A percentile compares a stretch with the other conserved stretches of the same genome.
phyloP scores from a whole-genome alignment of 2,888 invertebrate genomes.

The Agrochola litura region DNA sequence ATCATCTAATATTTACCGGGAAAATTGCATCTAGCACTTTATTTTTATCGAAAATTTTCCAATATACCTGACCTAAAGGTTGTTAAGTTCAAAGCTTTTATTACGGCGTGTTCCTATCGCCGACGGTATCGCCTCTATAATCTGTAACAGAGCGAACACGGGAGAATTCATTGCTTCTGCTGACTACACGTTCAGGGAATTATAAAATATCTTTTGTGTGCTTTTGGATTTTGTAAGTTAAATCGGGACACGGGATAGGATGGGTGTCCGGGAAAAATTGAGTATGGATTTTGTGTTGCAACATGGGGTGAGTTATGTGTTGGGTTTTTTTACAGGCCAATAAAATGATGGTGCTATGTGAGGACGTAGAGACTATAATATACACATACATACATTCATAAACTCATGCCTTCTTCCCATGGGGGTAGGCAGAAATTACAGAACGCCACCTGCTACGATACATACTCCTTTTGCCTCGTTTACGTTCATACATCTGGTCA shows the following conservation, averaged over 20 bases:
- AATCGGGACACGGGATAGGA: neutral
- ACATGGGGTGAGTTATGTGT: neutral
- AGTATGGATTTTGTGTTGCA: neutral
- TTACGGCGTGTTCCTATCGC: slow-evolving; percentile 67
- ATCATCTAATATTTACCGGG: slow-evolving; percentile 43
- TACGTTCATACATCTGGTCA: too few species aligned
- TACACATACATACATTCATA: too few species aligned
- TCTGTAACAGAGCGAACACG: slow-evolving; percentile 70
- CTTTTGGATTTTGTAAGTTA: slow-evolving; percentile 24
- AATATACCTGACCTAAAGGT: slow-evolving; percentile 59
- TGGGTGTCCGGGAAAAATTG: neutral
- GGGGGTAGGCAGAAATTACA: too few species aligned
- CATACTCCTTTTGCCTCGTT: too few species aligned
- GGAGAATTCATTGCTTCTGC: slow-evolving; percentile 69
- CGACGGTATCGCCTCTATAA: slow-evolving; percentile 68
- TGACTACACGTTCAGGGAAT: slow-evolving; percentile 66
- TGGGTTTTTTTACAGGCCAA: neutral
- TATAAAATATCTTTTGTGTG: slow-evolving; percentile 62
- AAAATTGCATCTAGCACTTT: slow-evolving; percentile 57
- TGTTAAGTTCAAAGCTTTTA: slow-evolving; percentile 67
- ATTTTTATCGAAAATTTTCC: slow-evolving; percentile 56
- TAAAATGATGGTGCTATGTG: neutral
- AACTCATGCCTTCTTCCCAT: too few species aligned
- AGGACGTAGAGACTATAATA: too few species aligned
- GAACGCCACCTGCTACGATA: too few species aligned